These are phyloP conservation scores for Scalopus aquaticus DNA, from an alignment of 2,113 vertebrate species.

Conservation along the genomic window DNA sequence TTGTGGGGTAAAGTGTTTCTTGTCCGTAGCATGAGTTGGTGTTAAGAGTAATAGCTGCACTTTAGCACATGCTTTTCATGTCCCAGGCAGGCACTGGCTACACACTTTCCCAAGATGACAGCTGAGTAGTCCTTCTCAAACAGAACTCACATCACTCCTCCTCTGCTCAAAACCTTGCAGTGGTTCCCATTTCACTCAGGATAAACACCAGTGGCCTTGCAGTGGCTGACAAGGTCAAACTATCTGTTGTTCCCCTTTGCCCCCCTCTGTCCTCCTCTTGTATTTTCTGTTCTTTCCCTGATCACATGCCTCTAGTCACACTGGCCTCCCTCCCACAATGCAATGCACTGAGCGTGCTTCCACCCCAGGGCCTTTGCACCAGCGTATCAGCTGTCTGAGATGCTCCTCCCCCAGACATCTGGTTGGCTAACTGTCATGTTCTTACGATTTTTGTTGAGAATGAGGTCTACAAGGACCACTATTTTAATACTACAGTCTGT, in stretches of 20 bases:
- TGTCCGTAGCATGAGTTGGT: not conserved
- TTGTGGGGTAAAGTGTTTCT: not conserved
- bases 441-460: not conserved
- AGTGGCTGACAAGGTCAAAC: not conserved
- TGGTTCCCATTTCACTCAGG: not conserved
- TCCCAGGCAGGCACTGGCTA: not conserved
- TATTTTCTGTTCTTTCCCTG: not conserved
- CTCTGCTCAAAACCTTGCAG: not conserved
- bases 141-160: not conserved
- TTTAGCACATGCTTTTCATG: not conserved
- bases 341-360: not conserved
- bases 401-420: not conserved
- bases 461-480: not conserved
- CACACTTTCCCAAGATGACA: not conserved
- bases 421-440: not conserved
- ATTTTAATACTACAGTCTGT: not conserved
- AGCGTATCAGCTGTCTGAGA: not conserved
- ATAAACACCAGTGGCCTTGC: not conserved
- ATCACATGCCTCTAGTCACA: not conserved
- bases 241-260: rapidly evolving
- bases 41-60: too few species aligned
- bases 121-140: not conserved
- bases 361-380: not conserved
- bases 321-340: not conserved
- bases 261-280: rapidly evolving